Evolutionary conservation across 2,888 invertebrate species (phyloP).

Genomic region (Monochamus alternatus): DNA sequence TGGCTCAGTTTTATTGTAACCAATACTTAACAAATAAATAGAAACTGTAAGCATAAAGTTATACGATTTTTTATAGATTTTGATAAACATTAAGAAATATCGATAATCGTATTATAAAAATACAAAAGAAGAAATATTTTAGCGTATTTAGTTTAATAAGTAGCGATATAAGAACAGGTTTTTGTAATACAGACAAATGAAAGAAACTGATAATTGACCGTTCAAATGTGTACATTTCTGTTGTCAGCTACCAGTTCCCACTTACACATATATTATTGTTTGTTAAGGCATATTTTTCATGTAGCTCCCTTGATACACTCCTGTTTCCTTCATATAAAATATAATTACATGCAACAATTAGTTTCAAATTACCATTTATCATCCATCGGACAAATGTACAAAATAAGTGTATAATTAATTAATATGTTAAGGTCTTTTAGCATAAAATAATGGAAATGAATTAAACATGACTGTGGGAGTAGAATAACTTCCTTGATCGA

Average conservation of each 20-base stretch:
- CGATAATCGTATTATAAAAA: no score
- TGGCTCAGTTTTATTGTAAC: no score
- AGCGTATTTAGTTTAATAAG: no score
- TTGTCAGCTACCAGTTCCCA: neutral
- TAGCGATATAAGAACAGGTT: neutral
- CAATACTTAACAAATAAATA: no score
- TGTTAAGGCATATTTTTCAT: neutral
- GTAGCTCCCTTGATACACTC: constrained; percentile 4
- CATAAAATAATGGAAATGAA: constrained; percentile 39
- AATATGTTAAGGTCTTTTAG: constrained; percentile 36
- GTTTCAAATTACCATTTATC: constrained; percentile 29
- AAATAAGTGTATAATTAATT: constrained; percentile 31
- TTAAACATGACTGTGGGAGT: constrained; percentile 45
- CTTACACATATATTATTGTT: neutral
- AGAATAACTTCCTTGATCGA: constrained; percentile 48
- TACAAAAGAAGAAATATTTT: no score
- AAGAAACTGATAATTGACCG: neutral
- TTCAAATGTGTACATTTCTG: neutral
- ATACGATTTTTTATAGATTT: no score
- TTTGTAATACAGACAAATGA: neutral
- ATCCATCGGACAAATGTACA: constrained; percentile 22
- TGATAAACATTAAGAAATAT: no score
- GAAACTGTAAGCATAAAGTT: no score
- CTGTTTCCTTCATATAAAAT: neutral
- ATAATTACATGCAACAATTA: constrained; percentile 24